Evolutionary conservation across 2,797 vertebrate species (phyloP).

Genomic region (Hippoglossus hippoglossus): DNA sequence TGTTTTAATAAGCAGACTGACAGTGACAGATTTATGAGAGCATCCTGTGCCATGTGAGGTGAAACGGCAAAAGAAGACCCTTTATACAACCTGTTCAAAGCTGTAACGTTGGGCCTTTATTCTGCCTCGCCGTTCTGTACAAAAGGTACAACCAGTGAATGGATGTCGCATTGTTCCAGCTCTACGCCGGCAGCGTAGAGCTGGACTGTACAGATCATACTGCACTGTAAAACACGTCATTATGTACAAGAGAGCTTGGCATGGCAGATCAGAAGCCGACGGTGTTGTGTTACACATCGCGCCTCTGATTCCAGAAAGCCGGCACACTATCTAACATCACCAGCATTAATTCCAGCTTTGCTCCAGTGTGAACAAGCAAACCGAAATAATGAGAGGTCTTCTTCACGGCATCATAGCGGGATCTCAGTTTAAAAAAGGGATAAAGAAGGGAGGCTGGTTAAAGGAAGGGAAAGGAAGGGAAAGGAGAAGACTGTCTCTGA

Average conservation of each 20-base stretch:
- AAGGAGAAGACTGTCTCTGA: constrained; percentile 46
- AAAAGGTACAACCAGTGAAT: background rate
- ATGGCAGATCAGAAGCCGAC: background rate
- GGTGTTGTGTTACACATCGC: background rate
- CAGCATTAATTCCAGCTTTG: too few relatives aligned
- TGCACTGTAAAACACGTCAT: too few relatives aligned
- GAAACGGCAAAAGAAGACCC: background rate
- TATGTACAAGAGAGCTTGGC: background rate
- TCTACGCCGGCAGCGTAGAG: background rate
- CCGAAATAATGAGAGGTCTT: background rate
- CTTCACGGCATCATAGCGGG: background rate
- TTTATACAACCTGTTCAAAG: background rate
- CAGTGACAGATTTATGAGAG: background rate
- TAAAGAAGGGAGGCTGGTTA: constrained; percentile 8
- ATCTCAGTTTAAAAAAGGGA: background rate
- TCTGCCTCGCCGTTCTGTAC: background rate
- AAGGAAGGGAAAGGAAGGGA: background rate
- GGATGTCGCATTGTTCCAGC: background rate
- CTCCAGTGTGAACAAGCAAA: background rate
- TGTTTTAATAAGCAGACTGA: constrained; percentile 15
- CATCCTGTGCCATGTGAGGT: constrained; percentile 18
- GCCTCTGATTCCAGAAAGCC: too few relatives aligned
- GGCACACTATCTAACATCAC: too few relatives aligned
- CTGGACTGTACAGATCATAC: too few relatives aligned
- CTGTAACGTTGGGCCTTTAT: background rate